These are phyloP conservation scores for Nephila pilipes DNA, from an alignment of 1,140 invertebrate species.

Conservation along the genomic window DNA sequence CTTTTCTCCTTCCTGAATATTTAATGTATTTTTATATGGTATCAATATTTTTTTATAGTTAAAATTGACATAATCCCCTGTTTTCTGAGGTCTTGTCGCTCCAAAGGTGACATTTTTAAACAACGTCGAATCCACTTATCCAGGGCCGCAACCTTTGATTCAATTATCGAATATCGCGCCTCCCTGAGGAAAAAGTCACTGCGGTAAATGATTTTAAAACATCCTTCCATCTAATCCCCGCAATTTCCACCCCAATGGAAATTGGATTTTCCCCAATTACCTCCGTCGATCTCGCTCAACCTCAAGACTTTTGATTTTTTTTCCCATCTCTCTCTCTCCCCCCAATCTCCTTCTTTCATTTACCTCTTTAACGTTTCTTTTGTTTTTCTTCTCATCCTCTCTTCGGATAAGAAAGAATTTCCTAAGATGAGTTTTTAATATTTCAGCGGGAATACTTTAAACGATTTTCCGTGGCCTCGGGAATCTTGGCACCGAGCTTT, in stretches of 20 bases:
- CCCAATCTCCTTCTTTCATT: not conserved
- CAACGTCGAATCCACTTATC: not conserved
- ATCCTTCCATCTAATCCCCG: constrained; percentile 9
- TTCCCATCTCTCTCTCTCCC: not conserved
- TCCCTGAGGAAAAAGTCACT: not conserved
- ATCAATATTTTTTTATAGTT: not conserved
- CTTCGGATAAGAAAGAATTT: not conserved
- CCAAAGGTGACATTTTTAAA: not conserved
- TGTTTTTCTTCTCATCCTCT: not conserved
- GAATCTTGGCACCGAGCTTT: not conserved
- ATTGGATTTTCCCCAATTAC: constrained; percentile 52
- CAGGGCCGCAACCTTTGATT: not conserved
- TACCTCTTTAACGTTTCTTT: not conserved
- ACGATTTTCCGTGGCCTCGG: constrained; percentile 23
- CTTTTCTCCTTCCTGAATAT: not conserved
- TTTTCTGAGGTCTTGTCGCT: not conserved
- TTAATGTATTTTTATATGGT: not conserved
- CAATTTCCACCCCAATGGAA: constrained; percentile 32
- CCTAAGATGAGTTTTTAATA: constrained; percentile 7
- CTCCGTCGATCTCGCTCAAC: constrained; percentile 10
- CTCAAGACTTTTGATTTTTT: not conserved
- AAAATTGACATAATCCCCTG: not conserved
- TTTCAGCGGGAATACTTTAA: not conserved
- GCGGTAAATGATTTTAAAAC: constrained; percentile 11
- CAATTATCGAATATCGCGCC: constrained; percentile 38